phyloP scores from a whole-genome alignment of 2,113 vertebrate species.

The Peromyscus maniculatus region DNA sequence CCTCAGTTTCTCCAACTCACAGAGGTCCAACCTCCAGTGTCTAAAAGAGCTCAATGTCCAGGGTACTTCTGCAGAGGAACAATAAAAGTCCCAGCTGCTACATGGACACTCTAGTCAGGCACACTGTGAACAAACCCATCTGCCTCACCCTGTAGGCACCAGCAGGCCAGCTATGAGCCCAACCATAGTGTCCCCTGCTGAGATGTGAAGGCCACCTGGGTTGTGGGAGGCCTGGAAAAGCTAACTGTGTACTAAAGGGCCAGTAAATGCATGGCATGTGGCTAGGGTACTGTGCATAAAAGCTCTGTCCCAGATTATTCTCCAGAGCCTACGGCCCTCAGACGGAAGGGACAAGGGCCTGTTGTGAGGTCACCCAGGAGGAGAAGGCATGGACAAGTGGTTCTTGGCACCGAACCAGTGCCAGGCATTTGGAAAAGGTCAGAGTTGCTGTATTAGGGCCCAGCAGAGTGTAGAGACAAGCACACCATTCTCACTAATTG shows the following conservation, averaged over 20 bases:
- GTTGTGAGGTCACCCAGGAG: background rate
- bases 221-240: no score
- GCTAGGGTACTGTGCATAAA: fast-evolving
- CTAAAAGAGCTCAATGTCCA: background rate
- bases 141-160: background rate
- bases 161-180: background rate
- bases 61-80: background rate
- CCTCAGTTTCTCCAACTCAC: background rate
- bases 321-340: background rate
- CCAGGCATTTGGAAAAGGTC: background rate
- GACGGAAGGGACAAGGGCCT: background rate
- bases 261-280: background rate
- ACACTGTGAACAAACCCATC: fast-evolving
- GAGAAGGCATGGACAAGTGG: background rate
- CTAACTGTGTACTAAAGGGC: fast-evolving
- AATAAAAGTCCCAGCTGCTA: fast-evolving
- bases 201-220: fast-evolving
- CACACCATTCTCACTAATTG: background rate
- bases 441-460: background rate
- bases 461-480: background rate
- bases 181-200: background rate
- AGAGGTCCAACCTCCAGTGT: background rate
- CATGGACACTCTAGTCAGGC: fast-evolving
- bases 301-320: background rate
- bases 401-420: background rate